Evolutionary conservation across 1,140 invertebrate genomes (phyloP).

Genomic region (Orchestia grillus): DNA sequence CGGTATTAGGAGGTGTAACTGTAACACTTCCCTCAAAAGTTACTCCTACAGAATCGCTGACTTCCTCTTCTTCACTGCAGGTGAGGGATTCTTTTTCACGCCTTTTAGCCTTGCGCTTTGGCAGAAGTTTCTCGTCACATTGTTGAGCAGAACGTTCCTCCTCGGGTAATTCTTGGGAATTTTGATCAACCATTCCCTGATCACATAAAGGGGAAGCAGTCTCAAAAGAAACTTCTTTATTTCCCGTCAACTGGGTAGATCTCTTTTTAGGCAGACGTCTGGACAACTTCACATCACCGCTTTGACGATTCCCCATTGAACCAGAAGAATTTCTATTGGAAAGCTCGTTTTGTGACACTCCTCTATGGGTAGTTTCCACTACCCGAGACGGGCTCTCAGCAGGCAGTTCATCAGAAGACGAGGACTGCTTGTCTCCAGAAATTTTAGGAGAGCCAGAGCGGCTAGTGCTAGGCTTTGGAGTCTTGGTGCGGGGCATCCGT

Average conservation of each 20-base stretch:
- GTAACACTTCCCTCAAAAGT: neutral
- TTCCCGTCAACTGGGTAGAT: neutral
- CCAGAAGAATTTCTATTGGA: neutral
- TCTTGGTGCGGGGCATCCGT: constrained; percentile 36
- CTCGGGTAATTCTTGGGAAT: neutral
- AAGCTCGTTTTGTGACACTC: neutral
- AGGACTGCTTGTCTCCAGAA: neutral
- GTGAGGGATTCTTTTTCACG: neutral
- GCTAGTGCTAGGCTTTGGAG: neutral
- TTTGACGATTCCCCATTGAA: neutral
- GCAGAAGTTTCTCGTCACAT: no score
- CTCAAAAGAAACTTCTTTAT: neutral
- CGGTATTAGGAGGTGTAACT: constrained; percentile 38
- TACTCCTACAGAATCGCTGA: neutral
- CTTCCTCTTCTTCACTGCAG: neutral
- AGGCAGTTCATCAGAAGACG: neutral
- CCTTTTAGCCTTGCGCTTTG: neutral
- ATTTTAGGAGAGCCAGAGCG: neutral
- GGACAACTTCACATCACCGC: neutral
- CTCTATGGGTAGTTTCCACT: neutral
- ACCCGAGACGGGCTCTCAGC: neutral
- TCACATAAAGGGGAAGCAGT: neutral
- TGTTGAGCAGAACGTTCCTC: neutral
- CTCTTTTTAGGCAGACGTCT: neutral
- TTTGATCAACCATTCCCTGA: neutral